Conservation (phyloP, 1,140 invertebrate species). For the Triops longicaudatus region DNA sequence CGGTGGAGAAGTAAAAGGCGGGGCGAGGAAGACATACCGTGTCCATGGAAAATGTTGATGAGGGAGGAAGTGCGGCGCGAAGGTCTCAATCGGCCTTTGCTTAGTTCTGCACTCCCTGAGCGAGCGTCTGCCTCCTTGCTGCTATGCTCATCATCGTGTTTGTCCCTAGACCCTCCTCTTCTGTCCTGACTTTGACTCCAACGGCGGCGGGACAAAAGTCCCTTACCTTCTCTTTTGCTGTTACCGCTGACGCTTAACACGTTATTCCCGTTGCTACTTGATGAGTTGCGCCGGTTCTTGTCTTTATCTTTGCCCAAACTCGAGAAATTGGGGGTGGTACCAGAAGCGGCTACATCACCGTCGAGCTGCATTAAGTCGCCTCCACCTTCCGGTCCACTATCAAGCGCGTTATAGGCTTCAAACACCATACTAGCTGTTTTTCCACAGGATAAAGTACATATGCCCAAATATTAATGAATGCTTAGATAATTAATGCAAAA, state of each 20-base stretch:
- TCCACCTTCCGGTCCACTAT: conserved; percentile 9
- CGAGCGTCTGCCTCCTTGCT: not conserved
- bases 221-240: conserved; percentile 6
- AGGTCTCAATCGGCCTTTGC: conserved; percentile 40
- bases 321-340: not conserved
- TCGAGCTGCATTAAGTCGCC: not conserved
- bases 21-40: conserved; percentile 63
- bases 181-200: conserved; percentile 20
- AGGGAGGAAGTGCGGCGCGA: conserved; percentile 85
- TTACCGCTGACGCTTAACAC: not conserved
- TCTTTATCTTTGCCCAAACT: not conserved
- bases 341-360: not conserved
- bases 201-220: conserved; percentile 20
- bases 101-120: not conserved
- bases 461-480: no score
- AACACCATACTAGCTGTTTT: not conserved
- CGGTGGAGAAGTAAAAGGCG: conserved; percentile 31
- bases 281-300: not conserved
- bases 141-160: not conserved
- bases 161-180: conserved; percentile 19
- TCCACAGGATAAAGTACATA: not conserved
- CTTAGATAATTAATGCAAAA: no score
- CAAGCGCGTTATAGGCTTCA: not conserved
- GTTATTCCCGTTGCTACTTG: not conserved
- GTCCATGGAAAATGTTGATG: conserved; percentile 67